Evolutionary conservation across 2,113 vertebrate species (phyloP), one percentile per base, ranked within the genome.

Genomic region (Protobothrops flavoviridis): DNA sequence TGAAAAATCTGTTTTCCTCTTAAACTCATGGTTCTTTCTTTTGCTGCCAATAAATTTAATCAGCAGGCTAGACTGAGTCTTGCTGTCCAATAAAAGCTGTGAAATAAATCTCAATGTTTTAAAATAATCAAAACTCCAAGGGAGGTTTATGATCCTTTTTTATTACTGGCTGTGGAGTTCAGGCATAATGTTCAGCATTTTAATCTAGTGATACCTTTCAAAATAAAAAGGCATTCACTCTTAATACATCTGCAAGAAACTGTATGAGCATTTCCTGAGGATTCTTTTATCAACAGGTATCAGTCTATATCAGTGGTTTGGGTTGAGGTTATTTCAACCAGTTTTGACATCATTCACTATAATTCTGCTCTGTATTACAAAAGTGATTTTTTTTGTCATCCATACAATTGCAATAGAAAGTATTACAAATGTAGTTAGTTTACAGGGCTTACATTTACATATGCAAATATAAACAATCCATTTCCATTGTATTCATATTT

Each of bases 381-480:
- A 81, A 86, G 88, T 94, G 90, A 91, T 59, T 26, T 94, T 33
- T 43, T 43, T 69, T 87, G 90, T 94, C 90, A 43, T 69, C 87
- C 9, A 93, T 69, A 95, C 4, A 0, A 95, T 81, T 90, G 61
- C 24, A 92, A 26, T 29, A 91, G 91, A 87, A 93, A 23, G 86
- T 29, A 85, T n/a, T 57, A 26, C 26, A 91, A 85, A 90, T 96
- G 23, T 92, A 92, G 90, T 48, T 94, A 87, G 61, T 90, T 94
- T 92, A 95, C 74, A 90, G 96, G 88, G 94, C 93, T 93, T 57
- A 81, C 57, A 1, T 90, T 95, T 96, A 26, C 11, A 88, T 21
- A 85, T 69, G 74, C 20, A 94, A 1, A 91, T 20, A 92, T 61
- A 90, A 93, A 93, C 43, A 29, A 48, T 81, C 86, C 12, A 89